Conservation (phyloP, 2,113 vertebrate species). For the Aphyosemion australe region DNA sequence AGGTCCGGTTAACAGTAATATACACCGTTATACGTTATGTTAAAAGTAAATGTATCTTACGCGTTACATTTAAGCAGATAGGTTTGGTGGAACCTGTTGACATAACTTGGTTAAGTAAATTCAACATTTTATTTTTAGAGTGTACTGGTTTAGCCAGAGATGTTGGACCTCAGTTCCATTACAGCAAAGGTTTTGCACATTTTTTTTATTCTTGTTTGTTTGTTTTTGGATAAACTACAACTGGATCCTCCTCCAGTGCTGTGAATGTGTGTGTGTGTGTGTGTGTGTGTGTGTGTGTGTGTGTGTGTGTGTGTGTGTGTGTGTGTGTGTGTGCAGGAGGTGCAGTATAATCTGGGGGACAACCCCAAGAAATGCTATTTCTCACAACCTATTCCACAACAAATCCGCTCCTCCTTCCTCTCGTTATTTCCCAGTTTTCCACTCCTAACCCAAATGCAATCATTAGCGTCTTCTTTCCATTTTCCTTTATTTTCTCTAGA, state of each 20-base stretch:
- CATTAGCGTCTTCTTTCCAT: conserved; percentile 44
- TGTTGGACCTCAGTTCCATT: neutral
- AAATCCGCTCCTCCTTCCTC: neutral
- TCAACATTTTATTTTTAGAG: no score
- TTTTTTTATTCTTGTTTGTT: neutral
- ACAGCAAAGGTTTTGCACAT: neutral
- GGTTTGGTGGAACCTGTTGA: no score
- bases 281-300: neutral
- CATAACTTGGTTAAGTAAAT: no score
- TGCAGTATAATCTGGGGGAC: conserved; percentile 9
- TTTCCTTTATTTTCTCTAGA: conserved; percentile 43
- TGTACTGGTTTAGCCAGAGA: neutral
- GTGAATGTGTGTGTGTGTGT: neutral
- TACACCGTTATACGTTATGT: no score
- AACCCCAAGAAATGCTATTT: neutral
- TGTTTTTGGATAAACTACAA: no score
- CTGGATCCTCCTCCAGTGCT: no score
- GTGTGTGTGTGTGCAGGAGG: neutral
- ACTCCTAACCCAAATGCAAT: conserved; percentile 60
- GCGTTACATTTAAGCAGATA: no score
- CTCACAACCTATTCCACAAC: conserved; percentile 2
- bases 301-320: neutral
- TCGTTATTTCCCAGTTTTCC: conserved; percentile 43
- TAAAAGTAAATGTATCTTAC: no score
- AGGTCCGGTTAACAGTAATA: no score